Percentiles rank a stretch among this genome's conserved stretches.
phyloP scores from a whole-genome alignment of 2,888 invertebrate species.

The Tridacna crocea region DNA sequence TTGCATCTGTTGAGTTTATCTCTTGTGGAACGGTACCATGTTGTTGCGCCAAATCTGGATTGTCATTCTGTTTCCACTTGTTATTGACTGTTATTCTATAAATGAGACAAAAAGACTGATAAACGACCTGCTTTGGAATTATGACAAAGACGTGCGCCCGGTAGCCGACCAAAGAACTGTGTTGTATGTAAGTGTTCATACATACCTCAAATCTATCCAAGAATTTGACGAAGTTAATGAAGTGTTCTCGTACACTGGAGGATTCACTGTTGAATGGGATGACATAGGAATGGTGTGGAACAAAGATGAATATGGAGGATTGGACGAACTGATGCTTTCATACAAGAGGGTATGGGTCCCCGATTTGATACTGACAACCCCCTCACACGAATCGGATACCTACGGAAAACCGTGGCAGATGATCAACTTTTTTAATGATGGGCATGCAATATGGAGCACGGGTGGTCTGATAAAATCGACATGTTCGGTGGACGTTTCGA shows the following conservation, averaged over 20 bases:
- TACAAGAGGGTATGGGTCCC: conserved; percentile 57
- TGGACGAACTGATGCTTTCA: conserved; percentile 4
- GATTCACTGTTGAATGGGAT: conserved; percentile 30
- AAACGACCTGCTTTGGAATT: not conserved
- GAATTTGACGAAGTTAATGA: conserved; percentile 55
- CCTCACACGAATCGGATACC: conserved; percentile 48
- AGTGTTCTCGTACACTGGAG: conserved; percentile 38
- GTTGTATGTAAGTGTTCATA: conserved; percentile 20
- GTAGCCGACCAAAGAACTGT: conserved; percentile 24
- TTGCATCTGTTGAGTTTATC: no score
- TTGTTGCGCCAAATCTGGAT: no score
- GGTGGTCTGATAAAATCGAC: conserved; percentile 47
- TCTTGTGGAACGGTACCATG: no score
- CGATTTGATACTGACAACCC: conserved; percentile 54
- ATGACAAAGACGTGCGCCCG: conserved; percentile 14
- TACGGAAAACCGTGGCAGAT: conserved; percentile 51
- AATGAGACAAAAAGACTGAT: conserved; percentile 4
- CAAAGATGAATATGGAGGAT: conserved; percentile 29
- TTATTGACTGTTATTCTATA: not conserved
- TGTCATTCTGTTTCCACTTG: no score
- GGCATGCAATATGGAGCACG: conserved; percentile 45
- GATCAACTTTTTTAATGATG: conserved; percentile 31
- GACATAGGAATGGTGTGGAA: conserved; percentile 45
- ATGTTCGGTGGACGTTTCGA: conserved; percentile 49
- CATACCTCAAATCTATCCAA: conserved; percentile 42